Base-by-base conservation (phyloP, 2,113 vertebrate genomes). In the Chamaetylas fuelleborni region DNA sequence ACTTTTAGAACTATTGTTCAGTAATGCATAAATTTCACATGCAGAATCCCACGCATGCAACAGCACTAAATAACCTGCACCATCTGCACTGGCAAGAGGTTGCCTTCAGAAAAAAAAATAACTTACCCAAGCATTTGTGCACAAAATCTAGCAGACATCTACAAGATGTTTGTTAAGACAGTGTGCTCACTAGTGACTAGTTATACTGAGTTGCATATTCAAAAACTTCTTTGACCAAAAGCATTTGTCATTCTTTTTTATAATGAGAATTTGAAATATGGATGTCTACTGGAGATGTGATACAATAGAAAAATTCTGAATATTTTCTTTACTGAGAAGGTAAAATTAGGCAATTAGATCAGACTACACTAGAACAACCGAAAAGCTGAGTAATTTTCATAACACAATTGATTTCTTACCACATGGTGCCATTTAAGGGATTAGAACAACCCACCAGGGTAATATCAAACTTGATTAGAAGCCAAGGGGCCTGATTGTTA, bases 391-490 rank as follows among this genome's bases (percentile, higher is more conserved):
- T 45, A 74, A 92, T 95, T 94, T 95, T 93, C 71, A 19, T 73
- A 93, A 79, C 15, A 5, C 88, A 91, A 85, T 82, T 86, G 88
- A 93, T 95, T 95, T 94, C 81, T 85, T 84, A 83, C 31, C 67
- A 80, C 93, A 92, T 71, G 56, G 78, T 91, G 80, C 74, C 77
- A 54, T 93, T 96, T 90, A 95, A 86, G 76, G 81, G 92, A 95
- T 95, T 95, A 95, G 62, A 95, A 81, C 74, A 88, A 87, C 83
- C 95, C 86, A 28, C 83, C 76, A 94, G 86, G 88, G 77, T 89
- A 97, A 87, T 72, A 97, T 74, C 93, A 94, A 94, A 80, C 87
- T 91, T 96, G 92, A 97, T 97, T 97, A 94, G 92, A 97, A 96
- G 89, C 83, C 79, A 94, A 78, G 61, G 51, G 88, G 38, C 12